These are phyloP conservation scores for Hesperophylax magnus DNA, from an alignment of 1,140 invertebrate genomes.

Conservation along the genomic window DNA sequence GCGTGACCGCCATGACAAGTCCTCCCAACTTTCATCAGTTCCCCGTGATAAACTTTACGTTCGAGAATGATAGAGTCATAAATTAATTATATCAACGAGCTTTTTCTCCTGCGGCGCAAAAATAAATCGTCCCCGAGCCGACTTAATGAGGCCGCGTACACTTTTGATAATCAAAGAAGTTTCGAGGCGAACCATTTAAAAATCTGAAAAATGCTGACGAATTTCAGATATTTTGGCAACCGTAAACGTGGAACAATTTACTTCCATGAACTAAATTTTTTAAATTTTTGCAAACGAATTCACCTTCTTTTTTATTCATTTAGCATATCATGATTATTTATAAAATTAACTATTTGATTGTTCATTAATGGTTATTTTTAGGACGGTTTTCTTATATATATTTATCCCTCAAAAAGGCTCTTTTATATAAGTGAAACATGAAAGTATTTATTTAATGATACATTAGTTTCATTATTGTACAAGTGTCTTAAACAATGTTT, in stretches of 20 bases:
- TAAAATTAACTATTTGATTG: too few relatives aligned
- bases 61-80: conserved; percentile 47
- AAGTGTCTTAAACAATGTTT: background rate
- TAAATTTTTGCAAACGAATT: too few relatives aligned
- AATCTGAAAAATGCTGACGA: conserved; percentile 1
- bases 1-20: conserved; percentile 47
- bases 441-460: too few relatives aligned
- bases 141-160: conserved; percentile 37
- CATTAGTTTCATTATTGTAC: too few relatives aligned
- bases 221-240: background rate
- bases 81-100: conserved; percentile 46
- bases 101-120: conserved; percentile 34
- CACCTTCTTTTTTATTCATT: too few relatives aligned
- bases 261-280: too few relatives aligned
- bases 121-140: conserved; percentile 32
- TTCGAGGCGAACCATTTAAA: conserved; percentile 18
- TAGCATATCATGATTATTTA: too few relatives aligned
- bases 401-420: too few relatives aligned
- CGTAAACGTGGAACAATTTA: too few relatives aligned
- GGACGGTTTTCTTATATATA: too few relatives aligned
- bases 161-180: conserved; percentile 39
- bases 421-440: too few relatives aligned
- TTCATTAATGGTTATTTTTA: too few relatives aligned
- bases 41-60: conserved; percentile 47
- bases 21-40: conserved; percentile 40